These are phyloP conservation scores for Gambusia holbrooki DNA, from an alignment of 2,113 vertebrate genomes.

Conservation along the genomic window DNA sequence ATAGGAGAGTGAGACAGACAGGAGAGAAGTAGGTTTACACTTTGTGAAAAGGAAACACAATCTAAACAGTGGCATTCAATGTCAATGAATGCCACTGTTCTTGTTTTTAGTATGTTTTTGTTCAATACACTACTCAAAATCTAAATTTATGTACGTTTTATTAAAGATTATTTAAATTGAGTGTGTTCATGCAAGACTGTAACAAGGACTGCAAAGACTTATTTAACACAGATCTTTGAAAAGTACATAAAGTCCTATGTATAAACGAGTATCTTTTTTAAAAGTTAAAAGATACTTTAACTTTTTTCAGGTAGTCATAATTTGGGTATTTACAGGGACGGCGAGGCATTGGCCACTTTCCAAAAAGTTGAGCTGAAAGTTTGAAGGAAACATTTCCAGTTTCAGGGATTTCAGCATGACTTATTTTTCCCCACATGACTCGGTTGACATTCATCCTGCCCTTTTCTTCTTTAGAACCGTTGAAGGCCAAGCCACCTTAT, in stretches of 20 bases:
- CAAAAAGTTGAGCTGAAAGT: background rate
- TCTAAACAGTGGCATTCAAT: background rate
- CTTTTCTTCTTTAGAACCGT: conserved; percentile 60
- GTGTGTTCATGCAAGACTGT: too few relatives aligned
- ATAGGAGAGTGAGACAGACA: background rate
- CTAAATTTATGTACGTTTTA: too few relatives aligned
- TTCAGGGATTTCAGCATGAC: conserved; percentile 49
- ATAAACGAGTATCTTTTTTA: too few relatives aligned
- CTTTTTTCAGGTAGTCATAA: background rate
- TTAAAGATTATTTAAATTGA: too few relatives aligned
- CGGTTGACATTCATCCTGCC: conserved; percentile 71
- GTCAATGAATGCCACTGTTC: background rate
- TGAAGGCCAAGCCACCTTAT: conserved; percentile 63
- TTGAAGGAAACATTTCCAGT: conserved; percentile 28
- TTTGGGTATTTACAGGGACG: background rate
- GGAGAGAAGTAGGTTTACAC: background rate
- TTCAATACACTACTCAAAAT: too few relatives aligned
- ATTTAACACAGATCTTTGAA: background rate
- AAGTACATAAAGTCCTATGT: background rate
- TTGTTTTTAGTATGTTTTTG: too few relatives aligned
- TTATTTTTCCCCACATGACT: conserved; percentile 64
- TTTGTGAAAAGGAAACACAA: background rate
- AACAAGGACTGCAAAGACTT: background rate
- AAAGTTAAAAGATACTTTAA: background rate
- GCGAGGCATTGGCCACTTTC: conserved; percentile 5